Base-by-base conservation (phyloP, 92 coral and sea anemone species). In the Zoanthus sansibaricus region DNA sequence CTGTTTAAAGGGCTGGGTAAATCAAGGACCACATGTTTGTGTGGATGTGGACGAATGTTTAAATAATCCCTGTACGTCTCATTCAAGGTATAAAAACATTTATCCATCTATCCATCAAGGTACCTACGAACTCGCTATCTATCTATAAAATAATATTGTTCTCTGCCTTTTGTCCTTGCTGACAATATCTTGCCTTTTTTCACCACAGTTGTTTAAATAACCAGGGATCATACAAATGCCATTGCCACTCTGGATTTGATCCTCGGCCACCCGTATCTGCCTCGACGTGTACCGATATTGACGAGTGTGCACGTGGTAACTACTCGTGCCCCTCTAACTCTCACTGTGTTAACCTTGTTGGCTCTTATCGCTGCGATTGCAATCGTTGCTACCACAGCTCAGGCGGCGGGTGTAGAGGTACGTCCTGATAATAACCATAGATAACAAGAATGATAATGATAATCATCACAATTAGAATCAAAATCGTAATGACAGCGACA, bases 1-100 rank as follows among this genome's bases (percentile, higher is more conserved):
- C 77, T 89, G 92, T 62, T 64, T 86, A 17, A 14, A 69, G 2
- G 92, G 92, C 20, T 89, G 92, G 92, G 37, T 82, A 37, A 89
- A 89, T 31, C 92, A 61, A 31, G 84, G 84, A 30, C 84, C 73
- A 20, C 71, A 78, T 66, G 33, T 55, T 32, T 78, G 83, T 46
- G 77, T 21, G 16, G 93, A 90, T 67, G 55, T 90, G 20, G 33
- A 90, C 77, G 93, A 90, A 64, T 90, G 93, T 59, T 71, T 31
- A 32, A 52, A 45, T 20, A 87, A 83, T 79, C 77, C 82, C n/a
- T 90, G 92, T 62, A 87, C 86, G 48, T 61, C 87, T 31, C 46
- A 86, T 33, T 86, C 93, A 4, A 30, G 68, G 72, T 90, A 78
- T 31, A 55, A 31, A 14, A 30, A 4, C 42, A 37, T 37, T 37